A percentile compares a stretch with the other conserved stretches of the same genome.
phyloP scores from a whole-genome alignment of 2,797 vertebrate genomes.

The Denticeps clupeoides region DNA sequence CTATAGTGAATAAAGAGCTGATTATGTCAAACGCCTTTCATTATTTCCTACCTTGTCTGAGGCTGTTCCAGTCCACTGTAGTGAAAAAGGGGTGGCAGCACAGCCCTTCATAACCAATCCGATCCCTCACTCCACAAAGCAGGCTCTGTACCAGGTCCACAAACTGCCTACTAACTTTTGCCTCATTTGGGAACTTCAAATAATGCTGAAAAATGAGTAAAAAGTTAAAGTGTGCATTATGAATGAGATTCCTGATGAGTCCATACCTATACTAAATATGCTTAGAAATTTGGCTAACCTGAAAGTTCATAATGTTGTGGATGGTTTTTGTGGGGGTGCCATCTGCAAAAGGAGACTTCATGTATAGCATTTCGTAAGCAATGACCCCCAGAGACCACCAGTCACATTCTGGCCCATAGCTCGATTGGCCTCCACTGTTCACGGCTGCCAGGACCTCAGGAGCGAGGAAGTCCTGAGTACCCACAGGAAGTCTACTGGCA shows the following conservation, averaged over 20 bases:
- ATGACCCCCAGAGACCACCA: slow-evolving; percentile 96
- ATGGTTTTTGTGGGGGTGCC: slow-evolving; percentile 79
- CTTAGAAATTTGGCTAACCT: slow-evolving; percentile 68
- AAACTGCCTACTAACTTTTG: slow-evolving; percentile 68
- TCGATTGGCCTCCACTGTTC: slow-evolving; percentile 56
- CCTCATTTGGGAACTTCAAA: slow-evolving; percentile 80
- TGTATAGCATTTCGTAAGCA: slow-evolving; percentile 91
- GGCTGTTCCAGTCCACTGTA: slow-evolving; percentile 72
- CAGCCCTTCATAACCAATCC: slow-evolving; percentile 77
- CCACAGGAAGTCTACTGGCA: slow-evolving; percentile 64
- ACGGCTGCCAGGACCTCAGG: slow-evolving; percentile 73
- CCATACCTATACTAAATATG: too few relatives aligned
- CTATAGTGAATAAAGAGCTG: too few relatives aligned
- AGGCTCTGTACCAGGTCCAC: slow-evolving; percentile 82
- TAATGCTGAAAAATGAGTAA: slow-evolving; percentile 56
- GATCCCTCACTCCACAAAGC: slow-evolving; percentile 73
- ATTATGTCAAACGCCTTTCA: too few relatives aligned
- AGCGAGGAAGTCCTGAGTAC: slow-evolving; percentile 82
- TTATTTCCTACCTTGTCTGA: slow-evolving; percentile 72
- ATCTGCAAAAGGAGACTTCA: slow-evolving; percentile 75
- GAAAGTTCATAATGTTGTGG: slow-evolving; percentile 87
- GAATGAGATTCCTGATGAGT: too few relatives aligned
- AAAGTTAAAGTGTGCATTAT: slow-evolving; percentile 1
- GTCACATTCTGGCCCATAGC: slow-evolving; percentile 78
- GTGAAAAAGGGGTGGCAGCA: slow-evolving; percentile 89